Conservation (phyloP, 2,888 invertebrate species). For the Oasisia sp. region DNA sequence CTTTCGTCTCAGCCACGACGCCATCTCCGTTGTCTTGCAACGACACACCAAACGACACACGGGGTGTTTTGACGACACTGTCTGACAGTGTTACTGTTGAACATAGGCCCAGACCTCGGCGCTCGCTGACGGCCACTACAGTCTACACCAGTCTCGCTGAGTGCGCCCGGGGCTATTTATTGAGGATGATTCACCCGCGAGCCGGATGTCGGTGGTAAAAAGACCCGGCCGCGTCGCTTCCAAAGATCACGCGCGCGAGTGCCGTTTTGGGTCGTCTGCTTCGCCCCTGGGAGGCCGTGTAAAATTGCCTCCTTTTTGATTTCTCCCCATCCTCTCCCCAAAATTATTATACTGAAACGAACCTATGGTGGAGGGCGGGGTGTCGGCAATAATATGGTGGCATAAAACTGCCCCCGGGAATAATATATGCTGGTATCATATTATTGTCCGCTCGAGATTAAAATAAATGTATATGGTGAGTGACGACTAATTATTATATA, state of each 20-base stretch:
- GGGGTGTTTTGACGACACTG: not conserved
- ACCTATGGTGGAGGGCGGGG: too few relatives aligned
- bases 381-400: too few relatives aligned
- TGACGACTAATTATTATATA: too few relatives aligned
- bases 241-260: not conserved
- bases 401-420: too few relatives aligned
- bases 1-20: slow-evolving; percentile 6
- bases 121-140: not conserved
- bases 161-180: not conserved
- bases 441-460: too few relatives aligned
- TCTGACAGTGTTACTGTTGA: not conserved
- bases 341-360: too few relatives aligned
- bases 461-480: too few relatives aligned
- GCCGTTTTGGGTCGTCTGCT: not conserved
- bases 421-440: too few relatives aligned
- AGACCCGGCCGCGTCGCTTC: not conserved
- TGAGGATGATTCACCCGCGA: not conserved
- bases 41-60: not conserved
- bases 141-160: not conserved
- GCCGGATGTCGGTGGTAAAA: not conserved
- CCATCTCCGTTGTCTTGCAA: not conserved
- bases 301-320: too few relatives aligned
- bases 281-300: not conserved
- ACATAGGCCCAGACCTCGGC: not conserved
- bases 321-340: too few relatives aligned